phyloP scores from a whole-genome alignment of 2,113 vertebrate genomes.

The Pelmatolapia mariae region DNA sequence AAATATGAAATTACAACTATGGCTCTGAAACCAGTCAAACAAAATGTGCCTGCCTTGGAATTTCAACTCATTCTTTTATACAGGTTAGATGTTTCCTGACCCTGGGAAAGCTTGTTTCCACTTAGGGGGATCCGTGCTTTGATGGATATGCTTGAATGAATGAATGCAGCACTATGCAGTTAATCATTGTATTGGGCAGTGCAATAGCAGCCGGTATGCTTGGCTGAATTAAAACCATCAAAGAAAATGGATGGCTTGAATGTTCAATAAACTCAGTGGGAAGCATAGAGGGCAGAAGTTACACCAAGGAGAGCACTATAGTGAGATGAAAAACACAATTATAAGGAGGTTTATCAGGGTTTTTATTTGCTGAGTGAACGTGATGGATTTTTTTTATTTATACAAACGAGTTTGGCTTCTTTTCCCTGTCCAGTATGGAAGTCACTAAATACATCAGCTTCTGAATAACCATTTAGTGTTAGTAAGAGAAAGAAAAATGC shows the following conservation, averaged over 20 bases:
- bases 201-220: background rate
- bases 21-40: slow-evolving; percentile 39
- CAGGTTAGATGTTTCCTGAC: slow-evolving; percentile 51
- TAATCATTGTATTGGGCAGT: slow-evolving; percentile 38
- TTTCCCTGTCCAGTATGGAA: background rate
- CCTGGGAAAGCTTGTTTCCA: slow-evolving; percentile 38
- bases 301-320: background rate
- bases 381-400: background rate
- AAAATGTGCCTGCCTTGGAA: slow-evolving; percentile 25
- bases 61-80: slow-evolving; percentile 48
- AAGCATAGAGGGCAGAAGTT: background rate
- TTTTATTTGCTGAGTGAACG: background rate
- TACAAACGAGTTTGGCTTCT: background rate
- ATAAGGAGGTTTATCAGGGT: background rate
- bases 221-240: slow-evolving; percentile 44
- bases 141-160: slow-evolving; percentile 47
- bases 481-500: background rate
- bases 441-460: background rate
- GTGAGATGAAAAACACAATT: background rate
- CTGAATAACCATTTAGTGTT: background rate
- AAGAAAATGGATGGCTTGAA: slow-evolving; percentile 24
- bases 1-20: slow-evolving; percentile 47
- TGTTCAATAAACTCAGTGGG: slow-evolving; percentile 7
- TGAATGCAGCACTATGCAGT: slow-evolving; percentile 37
- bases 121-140: slow-evolving; percentile 13